These are phyloP conservation scores for Myrmophylax atrothorax DNA, from an alignment of 2,113 vertebrate species.

Conservation along the genomic window DNA sequence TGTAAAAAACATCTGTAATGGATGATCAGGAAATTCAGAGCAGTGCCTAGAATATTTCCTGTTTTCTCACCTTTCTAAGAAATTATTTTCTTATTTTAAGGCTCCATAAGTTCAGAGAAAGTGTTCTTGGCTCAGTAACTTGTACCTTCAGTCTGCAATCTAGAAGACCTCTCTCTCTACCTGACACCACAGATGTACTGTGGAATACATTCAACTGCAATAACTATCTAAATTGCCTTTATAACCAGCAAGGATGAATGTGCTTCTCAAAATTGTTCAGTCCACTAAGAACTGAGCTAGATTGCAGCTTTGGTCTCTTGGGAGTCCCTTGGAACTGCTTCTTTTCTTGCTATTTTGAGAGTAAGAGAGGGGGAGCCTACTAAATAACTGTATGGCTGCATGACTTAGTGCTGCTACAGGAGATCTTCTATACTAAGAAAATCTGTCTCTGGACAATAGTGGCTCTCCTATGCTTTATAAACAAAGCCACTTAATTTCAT, in stretches of 20 bases:
- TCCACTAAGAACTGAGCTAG: neutral
- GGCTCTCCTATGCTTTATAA: neutral
- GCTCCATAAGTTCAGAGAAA: neutral
- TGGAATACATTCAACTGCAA: neutral
- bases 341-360: neutral
- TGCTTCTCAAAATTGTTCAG: neutral
- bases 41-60: neutral
- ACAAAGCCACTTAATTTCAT: neutral
- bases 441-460: neutral
- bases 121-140: neutral
- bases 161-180: neutral
- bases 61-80: neutral
- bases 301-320: neutral
- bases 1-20: neutral
- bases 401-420: neutral
- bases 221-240: neutral
- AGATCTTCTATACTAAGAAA: neutral
- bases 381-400: neutral
- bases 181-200: neutral
- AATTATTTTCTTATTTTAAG: neutral
- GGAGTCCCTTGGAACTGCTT: neutral
- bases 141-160: neutral
- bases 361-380: neutral
- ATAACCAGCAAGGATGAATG: neutral
- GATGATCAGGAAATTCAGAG: neutral